Percentiles rank a stretch among this genome's conserved stretches.
phyloP scores from a whole-genome alignment of 2,888 invertebrate species.

The Linyphia triangularis region DNA sequence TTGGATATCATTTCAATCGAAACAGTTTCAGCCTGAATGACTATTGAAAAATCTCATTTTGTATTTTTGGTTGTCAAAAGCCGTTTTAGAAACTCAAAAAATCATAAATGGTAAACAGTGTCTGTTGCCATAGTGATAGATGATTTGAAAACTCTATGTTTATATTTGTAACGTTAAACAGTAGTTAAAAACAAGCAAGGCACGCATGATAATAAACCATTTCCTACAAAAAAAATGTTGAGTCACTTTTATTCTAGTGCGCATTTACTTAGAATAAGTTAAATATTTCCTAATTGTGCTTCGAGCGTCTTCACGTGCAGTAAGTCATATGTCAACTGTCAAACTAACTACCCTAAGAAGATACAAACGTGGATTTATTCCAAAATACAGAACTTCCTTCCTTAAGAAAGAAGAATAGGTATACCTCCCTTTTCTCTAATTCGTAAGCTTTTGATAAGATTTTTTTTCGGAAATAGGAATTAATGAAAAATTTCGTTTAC shows the following conservation, averaged over 20 bases:
- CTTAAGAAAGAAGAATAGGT: not conserved
- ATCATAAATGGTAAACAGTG: not conserved
- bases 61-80: not conserved
- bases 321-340: slow-evolving; percentile 46
- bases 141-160: slow-evolving; percentile 33
- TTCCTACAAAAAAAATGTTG: not conserved
- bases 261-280: slow-evolving; percentile 7
- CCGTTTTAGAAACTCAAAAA: not conserved
- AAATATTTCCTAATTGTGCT: slow-evolving; percentile 44
- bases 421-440: not conserved
- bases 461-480: not conserved
- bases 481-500: not conserved
- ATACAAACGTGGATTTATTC: slow-evolving; percentile 21
- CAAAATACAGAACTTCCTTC: slow-evolving; percentile 7
- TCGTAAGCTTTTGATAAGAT: not conserved
- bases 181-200: slow-evolving; percentile 33
- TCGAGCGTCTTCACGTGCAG: slow-evolving; percentile 21
- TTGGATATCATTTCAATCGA: no score
- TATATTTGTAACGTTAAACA: slow-evolving; percentile 40
- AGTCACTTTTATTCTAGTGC: not conserved
- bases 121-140: slow-evolving; percentile 56
- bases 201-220: slow-evolving; percentile 44
- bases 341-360: not conserved
- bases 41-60: no score
- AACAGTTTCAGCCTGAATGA: no score